These are phyloP conservation scores for Pipistrellus pipistrellus DNA, from an alignment of 2,797 vertebrate species.

Conservation along the genomic window DNA sequence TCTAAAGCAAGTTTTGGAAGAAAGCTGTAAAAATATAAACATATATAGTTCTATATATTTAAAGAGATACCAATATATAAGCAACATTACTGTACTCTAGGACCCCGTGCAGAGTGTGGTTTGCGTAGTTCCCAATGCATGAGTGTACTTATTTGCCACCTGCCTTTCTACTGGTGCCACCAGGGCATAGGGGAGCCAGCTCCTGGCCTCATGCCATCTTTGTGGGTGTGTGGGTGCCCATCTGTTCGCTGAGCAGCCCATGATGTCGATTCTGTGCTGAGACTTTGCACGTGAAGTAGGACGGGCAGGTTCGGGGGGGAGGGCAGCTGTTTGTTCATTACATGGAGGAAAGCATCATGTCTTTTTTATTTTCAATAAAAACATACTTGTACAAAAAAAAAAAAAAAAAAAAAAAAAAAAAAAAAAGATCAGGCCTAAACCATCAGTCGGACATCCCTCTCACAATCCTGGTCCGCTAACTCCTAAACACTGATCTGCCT, in stretches of 20 bases:
- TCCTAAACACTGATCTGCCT: no score
- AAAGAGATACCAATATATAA: constrained; percentile 83
- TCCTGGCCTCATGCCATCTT: constrained; percentile 88
- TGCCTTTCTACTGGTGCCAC: no score
- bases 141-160: constrained; percentile 95
- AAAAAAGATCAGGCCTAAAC: no score
- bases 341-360: constrained; percentile 88
- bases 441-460: no score
- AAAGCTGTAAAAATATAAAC: constrained; percentile 83
- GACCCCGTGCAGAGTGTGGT: constrained; percentile 86
- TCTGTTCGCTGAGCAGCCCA: constrained; percentile 94
- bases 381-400: constrained; percentile 92
- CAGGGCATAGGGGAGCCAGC: constrained; percentile 87
- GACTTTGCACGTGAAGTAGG: constrained; percentile 91
- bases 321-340: constrained; percentile 92
- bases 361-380: constrained; percentile 99
- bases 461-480: no score
- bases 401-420: no score
- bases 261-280: constrained; percentile 93
- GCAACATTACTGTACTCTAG: constrained; percentile 83
- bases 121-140: constrained; percentile 92
- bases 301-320: constrained; percentile 85
- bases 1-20: constrained; percentile 79
- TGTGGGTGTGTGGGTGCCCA: constrained; percentile 87
- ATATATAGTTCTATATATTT: constrained; percentile 86